Percentiles rank a stretch among this genome's conserved stretches.
These are phyloP conservation scores for Rhinichthys osculus DNA, from an alignment of 2,797 vertebrate species.

Conservation along the genomic window DNA sequence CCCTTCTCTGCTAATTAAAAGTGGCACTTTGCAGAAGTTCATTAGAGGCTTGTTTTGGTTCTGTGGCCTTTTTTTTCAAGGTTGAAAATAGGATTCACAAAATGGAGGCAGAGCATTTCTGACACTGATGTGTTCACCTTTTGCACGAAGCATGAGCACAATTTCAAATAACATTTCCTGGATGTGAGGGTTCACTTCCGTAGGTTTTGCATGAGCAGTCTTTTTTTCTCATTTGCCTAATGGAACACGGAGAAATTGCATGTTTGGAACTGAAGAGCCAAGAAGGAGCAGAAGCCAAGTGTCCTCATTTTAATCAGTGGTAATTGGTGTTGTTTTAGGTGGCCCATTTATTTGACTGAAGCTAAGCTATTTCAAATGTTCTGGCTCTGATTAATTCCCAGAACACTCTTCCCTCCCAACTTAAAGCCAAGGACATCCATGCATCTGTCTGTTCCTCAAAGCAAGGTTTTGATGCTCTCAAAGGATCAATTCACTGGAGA, in stretches of 20 bases:
- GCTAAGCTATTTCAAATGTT: constrained; percentile 62
- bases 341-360: constrained; percentile 71
- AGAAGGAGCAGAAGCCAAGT: constrained; percentile 28
- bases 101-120: constrained; percentile 31
- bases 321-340: constrained; percentile 60
- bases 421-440: constrained; percentile 70
- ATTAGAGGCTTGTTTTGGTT: constrained; percentile 50
- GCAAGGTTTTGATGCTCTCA: constrained; percentile 41
- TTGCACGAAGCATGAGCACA: neutral
- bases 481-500: constrained; percentile 25
- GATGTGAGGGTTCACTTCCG: constrained; percentile 25
- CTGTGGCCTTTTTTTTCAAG: constrained; percentile 25
- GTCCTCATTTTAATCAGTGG: constrained; percentile 52
- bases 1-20: constrained; percentile 63
- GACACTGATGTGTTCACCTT: constrained; percentile 23
- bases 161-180: constrained; percentile 16
- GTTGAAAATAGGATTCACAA: constrained; percentile 22
- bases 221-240: constrained; percentile 41
- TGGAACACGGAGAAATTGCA: constrained; percentile 43
- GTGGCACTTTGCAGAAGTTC: constrained; percentile 59
- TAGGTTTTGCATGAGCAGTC: constrained; percentile 34
- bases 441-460: constrained; percentile 66
- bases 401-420: constrained; percentile 66
- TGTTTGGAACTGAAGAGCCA: constrained; percentile 34
- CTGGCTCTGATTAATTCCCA: constrained; percentile 75